These are phyloP conservation scores for Danio aesculapii DNA, from an alignment of 2,797 vertebrate genomes.

Conservation along the genomic window DNA sequence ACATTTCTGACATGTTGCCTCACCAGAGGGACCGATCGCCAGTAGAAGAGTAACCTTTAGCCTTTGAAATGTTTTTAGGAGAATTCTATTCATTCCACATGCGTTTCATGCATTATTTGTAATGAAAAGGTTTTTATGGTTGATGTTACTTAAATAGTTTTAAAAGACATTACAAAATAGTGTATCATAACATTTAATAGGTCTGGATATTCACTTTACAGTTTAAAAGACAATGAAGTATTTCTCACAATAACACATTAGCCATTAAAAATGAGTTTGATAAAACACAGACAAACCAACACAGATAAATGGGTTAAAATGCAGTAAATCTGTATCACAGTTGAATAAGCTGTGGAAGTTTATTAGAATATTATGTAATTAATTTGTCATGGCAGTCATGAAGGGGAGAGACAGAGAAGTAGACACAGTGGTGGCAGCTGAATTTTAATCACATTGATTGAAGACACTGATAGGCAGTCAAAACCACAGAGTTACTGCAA, in stretches of 20 bases:
- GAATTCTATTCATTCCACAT: constrained; percentile 44
- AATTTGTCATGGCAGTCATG: constrained; percentile 48
- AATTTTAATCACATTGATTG: constrained; percentile 70
- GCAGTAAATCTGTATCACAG: constrained; percentile 19
- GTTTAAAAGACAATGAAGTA: constrained; percentile 17
- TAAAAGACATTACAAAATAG: neutral
- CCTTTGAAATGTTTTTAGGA: constrained; percentile 69
- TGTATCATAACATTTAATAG: neutral
- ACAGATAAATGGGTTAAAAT: constrained; percentile 36
- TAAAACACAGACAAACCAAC: constrained; percentile 17
- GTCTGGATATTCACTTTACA: neutral
- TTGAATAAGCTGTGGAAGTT: constrained; percentile 41
- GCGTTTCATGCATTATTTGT: constrained; percentile 28
- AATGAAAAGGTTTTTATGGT: neutral
- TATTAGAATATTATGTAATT: constrained; percentile 49
- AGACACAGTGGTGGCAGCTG: constrained; percentile 50
- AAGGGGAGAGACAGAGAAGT: constrained; percentile 37
- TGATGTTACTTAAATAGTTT: neutral
- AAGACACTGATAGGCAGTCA: constrained; percentile 66
- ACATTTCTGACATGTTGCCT: constrained; percentile 72
- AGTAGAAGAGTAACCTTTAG: constrained; percentile 65
- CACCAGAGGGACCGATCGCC: constrained; percentile 66
- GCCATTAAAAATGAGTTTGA: constrained; percentile 13
- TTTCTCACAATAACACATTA: constrained; percentile 19
- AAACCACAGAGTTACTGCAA: constrained; percentile 57